These are phyloP conservation scores for Aphis craccivora DNA, from an alignment of 1,140 invertebrate genomes.

Conservation along the genomic window DNA sequence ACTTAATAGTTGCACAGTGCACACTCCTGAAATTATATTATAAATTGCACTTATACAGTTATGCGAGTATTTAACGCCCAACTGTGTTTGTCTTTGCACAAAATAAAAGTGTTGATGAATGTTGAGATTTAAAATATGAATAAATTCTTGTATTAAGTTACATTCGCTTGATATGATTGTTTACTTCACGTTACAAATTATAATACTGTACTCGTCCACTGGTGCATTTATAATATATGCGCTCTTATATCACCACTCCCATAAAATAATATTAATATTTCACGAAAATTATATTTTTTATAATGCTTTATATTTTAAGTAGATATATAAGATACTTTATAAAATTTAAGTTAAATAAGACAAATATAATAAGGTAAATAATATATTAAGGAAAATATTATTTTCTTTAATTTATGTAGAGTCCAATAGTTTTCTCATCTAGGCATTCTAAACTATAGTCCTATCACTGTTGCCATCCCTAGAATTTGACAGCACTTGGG, in stretches of 20 bases:
- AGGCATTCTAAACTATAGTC: neutral
- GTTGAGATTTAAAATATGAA: neutral
- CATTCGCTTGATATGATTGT: neutral
- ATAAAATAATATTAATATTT: neutral
- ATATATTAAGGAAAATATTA: too few species aligned
- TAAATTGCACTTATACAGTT: too few species aligned
- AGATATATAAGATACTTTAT: too few species aligned
- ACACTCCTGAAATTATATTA: too few species aligned
- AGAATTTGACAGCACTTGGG: neutral
- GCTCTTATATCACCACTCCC: neutral
- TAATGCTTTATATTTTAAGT: too few species aligned
- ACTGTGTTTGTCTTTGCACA: neutral
- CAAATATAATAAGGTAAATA: too few species aligned
- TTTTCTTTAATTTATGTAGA: too few species aligned
- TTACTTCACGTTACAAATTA: neutral
- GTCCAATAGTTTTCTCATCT: neutral
- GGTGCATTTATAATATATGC: neutral
- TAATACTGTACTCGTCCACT: neutral
- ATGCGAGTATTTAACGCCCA: neutral
- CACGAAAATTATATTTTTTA: neutral
- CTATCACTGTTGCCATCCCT: neutral
- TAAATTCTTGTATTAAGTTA: neutral
- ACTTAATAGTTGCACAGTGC: too few species aligned
- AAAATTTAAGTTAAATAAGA: too few species aligned
- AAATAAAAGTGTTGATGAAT: neutral